Evolutionary conservation across 2,888 invertebrate species (phyloP).

Genomic region (Ochropleura leucogaster): DNA sequence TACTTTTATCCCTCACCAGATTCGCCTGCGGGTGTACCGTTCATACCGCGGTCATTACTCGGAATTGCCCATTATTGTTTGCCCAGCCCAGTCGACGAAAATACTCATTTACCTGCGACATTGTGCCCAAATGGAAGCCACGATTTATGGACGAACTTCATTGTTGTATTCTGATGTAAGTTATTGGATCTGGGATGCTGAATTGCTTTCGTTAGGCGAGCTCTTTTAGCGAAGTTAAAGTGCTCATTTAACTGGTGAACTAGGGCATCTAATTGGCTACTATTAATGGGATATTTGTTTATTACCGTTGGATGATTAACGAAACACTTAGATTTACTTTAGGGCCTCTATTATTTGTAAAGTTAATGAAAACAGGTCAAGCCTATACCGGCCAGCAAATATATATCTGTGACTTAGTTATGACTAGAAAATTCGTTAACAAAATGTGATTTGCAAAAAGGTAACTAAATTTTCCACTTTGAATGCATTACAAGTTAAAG

Average conservation of each 20-base stretch:
- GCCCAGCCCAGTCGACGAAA: conserved; percentile 82
- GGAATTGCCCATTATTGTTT: conserved; percentile 84
- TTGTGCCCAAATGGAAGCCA: conserved; percentile 62
- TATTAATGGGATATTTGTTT: not conserved
- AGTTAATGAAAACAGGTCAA: not conserved
- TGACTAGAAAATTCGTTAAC: not conserved
- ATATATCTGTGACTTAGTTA: not conserved
- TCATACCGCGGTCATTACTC: conserved; percentile 77
- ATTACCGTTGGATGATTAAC: not conserved
- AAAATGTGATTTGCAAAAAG: not conserved
- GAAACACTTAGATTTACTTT: not conserved
- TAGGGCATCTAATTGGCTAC: not conserved
- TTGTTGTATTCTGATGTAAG: conserved; percentile 34
- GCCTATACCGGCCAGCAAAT: too few relatives aligned
- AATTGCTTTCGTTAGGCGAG: not conserved
- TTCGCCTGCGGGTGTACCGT: conserved; percentile 64
- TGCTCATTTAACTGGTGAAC: not conserved
- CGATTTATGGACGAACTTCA: conserved; percentile 57
- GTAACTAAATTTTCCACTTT: not conserved
- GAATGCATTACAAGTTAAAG: not conserved
- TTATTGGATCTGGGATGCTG: conserved; percentile 23
- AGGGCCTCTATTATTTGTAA: not conserved
- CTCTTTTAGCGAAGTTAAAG: not conserved
- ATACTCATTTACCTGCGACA: conserved; percentile 80
- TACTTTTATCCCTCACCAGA: conserved; percentile 29